Evolutionary conservation across 2,113 vertebrate genomes (phyloP).

Genomic region (Callocephalon fimbriatum): DNA sequence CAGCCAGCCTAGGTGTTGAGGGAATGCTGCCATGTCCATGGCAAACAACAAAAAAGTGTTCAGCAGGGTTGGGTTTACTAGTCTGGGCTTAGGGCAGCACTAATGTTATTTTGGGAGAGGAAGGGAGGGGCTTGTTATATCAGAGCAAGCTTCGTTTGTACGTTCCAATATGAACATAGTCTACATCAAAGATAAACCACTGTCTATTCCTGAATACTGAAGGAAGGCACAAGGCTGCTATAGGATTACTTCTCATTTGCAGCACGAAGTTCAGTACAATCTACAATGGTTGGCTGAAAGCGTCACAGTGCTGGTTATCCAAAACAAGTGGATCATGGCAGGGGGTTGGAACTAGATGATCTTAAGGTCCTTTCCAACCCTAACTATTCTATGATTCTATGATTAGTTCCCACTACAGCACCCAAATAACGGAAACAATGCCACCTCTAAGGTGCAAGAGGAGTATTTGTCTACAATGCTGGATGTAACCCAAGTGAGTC

Average conservation of each 20-base stretch:
- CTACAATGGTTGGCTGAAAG: background rate
- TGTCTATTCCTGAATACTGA: background rate
- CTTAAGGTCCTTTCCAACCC: too few relatives aligned
- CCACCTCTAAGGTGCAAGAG: background rate
- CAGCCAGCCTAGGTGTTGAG: background rate
- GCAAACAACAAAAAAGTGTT: background rate
- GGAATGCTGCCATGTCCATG: background rate
- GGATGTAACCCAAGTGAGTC: background rate
- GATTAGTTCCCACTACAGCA: background rate
- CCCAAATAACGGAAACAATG: background rate
- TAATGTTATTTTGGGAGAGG: background rate
- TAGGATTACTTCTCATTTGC: background rate
- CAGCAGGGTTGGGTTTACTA: background rate
- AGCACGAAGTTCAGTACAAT: background rate
- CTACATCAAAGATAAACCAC: background rate
- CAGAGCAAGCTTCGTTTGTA: background rate
- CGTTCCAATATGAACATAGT: background rate
- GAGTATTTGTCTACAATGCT: background rate
- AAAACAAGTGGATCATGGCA: background rate
- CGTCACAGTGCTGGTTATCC: background rate
- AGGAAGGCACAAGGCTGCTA: background rate
- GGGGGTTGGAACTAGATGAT: too few relatives aligned
- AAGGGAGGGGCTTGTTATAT: background rate
- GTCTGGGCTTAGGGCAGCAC: background rate
- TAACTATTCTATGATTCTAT: too few relatives aligned